Conservation (phyloP, 2,888 invertebrate species). For the Agapostemon virescens region DNA sequence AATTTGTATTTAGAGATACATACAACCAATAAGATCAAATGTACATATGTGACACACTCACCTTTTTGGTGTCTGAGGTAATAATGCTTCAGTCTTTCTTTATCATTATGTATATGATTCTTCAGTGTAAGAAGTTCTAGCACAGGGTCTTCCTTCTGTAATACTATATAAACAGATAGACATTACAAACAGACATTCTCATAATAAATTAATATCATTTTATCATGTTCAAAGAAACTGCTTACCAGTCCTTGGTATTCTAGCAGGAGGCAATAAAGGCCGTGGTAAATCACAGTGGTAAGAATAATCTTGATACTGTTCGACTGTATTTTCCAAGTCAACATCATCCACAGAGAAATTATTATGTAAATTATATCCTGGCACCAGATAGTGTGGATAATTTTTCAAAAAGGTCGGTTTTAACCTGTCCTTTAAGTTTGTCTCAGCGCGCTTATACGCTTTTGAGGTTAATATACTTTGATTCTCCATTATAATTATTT, state of each 20-base stretch:
- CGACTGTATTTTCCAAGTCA: slow-evolving; percentile 62
- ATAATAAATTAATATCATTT: not conserved
- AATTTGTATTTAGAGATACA: not conserved
- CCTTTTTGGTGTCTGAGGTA: slow-evolving; percentile 67
- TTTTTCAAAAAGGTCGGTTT: slow-evolving; percentile 60
- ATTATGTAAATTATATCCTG: slow-evolving; percentile 70
- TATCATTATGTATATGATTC: slow-evolving; percentile 68
- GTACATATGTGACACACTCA: slow-evolving; percentile 36
- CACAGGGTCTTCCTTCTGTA: slow-evolving; percentile 71
- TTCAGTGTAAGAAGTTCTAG: slow-evolving; percentile 72
- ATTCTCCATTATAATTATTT: slow-evolving; percentile 24
- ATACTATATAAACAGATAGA: slow-evolving; percentile 58
- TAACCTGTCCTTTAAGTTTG: slow-evolving; percentile 66
- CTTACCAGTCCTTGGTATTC: slow-evolving; percentile 69
- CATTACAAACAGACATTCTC: slow-evolving; percentile 1
- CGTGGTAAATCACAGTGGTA: slow-evolving; percentile 75
- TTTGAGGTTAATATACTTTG: slow-evolving; percentile 54
- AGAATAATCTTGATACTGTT: slow-evolving; percentile 72
- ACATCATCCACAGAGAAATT: slow-evolving; percentile 59
- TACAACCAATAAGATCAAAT: not conserved
- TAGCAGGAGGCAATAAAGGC: slow-evolving; percentile 76
- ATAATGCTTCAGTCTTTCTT: slow-evolving; percentile 67
- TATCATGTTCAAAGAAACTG: not conserved
- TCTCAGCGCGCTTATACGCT: slow-evolving; percentile 63
- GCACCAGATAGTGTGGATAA: slow-evolving; percentile 68